Conservation (phyloP, 2,888 invertebrate species). For the Leptinotarsa rubiginosa region DNA sequence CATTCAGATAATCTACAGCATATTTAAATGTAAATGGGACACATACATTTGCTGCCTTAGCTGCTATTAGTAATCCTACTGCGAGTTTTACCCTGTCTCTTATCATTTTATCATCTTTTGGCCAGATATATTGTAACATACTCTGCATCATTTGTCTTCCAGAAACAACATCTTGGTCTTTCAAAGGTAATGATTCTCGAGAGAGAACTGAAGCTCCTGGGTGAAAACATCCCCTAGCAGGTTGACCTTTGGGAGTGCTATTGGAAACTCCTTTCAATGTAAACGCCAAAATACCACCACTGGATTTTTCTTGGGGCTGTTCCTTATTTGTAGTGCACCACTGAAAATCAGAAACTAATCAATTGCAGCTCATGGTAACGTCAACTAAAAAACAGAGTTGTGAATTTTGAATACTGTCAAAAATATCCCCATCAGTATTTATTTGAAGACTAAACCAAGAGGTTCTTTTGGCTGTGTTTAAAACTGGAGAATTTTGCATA, state of each 20-base stretch:
- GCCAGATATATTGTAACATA: constrained; percentile 96
- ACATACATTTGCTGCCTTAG: constrained; percentile 89
- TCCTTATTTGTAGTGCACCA: constrained; percentile 37
- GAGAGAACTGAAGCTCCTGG: constrained; percentile 78
- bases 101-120: constrained; percentile 84
- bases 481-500: too few relatives aligned
- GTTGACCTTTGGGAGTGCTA: constrained; percentile 65
- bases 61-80: constrained; percentile 80
- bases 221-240: constrained; percentile 88
- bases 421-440: too few relatives aligned
- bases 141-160: constrained; percentile 84
- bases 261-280: constrained; percentile 54
- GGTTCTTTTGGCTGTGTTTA: too few relatives aligned
- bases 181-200: constrained; percentile 70
- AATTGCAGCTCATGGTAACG: too few relatives aligned
- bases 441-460: too few relatives aligned
- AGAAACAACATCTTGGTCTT: constrained; percentile 72
- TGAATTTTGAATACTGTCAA: too few relatives aligned
- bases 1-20: constrained; percentile 89
- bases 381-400: too few relatives aligned
- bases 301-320: constrained; percentile 47
- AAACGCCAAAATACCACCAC: constrained; percentile 57
- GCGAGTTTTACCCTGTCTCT: constrained; percentile 85
- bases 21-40: constrained; percentile 98
- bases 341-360: constrained; percentile 12